Evolutionary conservation across 2,797 vertebrate species (phyloP).

Genomic region (Bradypodion pumilum): DNA sequence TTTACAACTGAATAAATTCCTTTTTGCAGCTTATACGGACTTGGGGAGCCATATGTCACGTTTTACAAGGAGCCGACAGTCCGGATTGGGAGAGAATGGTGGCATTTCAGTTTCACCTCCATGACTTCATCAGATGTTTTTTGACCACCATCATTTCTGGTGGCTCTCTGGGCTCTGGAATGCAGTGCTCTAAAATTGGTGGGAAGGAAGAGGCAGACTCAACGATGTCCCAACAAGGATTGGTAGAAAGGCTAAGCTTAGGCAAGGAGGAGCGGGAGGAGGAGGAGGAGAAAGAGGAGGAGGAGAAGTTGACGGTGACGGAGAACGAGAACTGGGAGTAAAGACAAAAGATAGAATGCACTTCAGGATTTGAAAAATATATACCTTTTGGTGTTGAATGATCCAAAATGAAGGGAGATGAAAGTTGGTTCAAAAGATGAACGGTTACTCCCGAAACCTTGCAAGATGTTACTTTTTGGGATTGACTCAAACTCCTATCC

Average conservation of each 20-base stretch:
- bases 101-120: constrained; percentile 41
- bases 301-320: no score
- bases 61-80: constrained; percentile 62
- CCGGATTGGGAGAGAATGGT: constrained; percentile 57
- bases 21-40: constrained; percentile 45
- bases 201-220: background rate
- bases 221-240: background rate
- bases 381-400: no score
- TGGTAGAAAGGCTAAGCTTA: background rate
- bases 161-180: background rate
- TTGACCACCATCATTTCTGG: background rate
- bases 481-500: no score
- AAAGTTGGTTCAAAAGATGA: no score
- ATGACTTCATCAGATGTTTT: constrained; percentile 44
- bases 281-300: no score
- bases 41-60: constrained; percentile 44
- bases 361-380: no score
- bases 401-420: no score
- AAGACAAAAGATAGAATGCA: no score
- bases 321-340: no score
- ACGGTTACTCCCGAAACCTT: no score
- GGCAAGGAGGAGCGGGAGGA: no score
- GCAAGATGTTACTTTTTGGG: no score
- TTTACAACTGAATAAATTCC: constrained; percentile 58
- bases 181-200: background rate